Evolutionary conservation across 2,113 vertebrate genomes (phyloP).

Genomic region (Telmatochromis brachygnathus): DNA sequence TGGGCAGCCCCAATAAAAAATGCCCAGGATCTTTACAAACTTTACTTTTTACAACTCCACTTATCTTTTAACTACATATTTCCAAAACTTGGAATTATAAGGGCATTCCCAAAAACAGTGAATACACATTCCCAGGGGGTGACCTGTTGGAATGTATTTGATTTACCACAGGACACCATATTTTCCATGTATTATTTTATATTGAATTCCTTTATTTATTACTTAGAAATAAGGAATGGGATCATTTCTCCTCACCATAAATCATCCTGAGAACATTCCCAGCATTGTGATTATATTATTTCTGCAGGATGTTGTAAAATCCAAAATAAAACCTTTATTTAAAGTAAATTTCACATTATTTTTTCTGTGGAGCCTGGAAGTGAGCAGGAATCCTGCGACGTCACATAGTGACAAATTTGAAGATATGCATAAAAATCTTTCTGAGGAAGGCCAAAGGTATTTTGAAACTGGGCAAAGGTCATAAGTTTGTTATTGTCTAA

Average conservation of each 20-base stretch:
- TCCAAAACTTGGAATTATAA: background rate
- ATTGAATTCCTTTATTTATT: background rate
- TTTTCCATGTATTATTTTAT: fast-evolving
- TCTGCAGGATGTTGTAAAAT: background rate
- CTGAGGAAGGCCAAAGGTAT: background rate
- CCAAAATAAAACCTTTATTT: background rate
- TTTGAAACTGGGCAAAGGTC: background rate
- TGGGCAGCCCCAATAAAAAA: background rate
- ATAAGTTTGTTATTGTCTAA: background rate
- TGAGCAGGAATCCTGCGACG: background rate
- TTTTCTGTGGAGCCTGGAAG: background rate
- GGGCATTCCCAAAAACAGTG: background rate
- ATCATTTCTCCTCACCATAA: background rate
- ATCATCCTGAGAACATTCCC: background rate
- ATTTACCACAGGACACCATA: background rate
- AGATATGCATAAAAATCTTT: background rate
- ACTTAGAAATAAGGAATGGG: background rate
- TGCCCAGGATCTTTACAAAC: background rate
- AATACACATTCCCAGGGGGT: fast-evolving
- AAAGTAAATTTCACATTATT: fast-evolving
- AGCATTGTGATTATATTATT: background rate
- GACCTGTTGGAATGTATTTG: background rate
- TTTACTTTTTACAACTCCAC: background rate
- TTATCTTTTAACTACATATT: background rate
- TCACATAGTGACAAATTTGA: background rate